Base-by-base conservation (phyloP, 2,888 invertebrate species). In the Agrochola macilenta region DNA sequence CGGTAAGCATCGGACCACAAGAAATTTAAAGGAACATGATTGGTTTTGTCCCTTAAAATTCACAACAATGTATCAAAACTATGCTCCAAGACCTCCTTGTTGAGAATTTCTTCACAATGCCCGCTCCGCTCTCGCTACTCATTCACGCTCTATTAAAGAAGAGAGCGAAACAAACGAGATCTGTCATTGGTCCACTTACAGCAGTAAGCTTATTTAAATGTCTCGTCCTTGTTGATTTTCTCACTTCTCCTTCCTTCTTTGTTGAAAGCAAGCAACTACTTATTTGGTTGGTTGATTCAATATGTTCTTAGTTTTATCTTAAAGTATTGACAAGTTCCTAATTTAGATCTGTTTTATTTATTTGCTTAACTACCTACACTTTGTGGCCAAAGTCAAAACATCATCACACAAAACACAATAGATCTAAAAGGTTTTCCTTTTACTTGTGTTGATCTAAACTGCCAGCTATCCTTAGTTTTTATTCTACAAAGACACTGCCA, bases 391-490 rank as follows among this genome's bases (percentile, higher is more conserved):
- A 39, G 46, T 64, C n/a, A 65, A 43, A 8, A 52, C 14, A 30
- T 30, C 30, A 30, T 30, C 30, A 30, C 30, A 30, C 30, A 30
- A 30, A 30, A 30, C 30, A 30, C 30, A 30, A 30, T 2, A 11
- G 52, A 30, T 35, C 61, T 30, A 72, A 57, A 77, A 54, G 35
- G 43, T 57, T 57, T 64, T 26, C 57, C 20, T 49, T 39, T 26
- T 20, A 39, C 17, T 23, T 23, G 35, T 68, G 39, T 68, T 63
- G 49, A 82, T 68, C 30, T 30, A 43, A 81, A 20, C 46, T 30
- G 4, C 30, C 5, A 60, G 26, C n/a, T n/a, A n/a, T 52, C 14
- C 8, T n/a, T 57, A 30, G 26, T 68, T 68, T 66, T 43, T 58
- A 63, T 49, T 7, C 8, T 49, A 49, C 76, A 68, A 61, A n/a